Conservation (phyloP, 2,797 vertebrate genomes). For the Micrastur ruficollis region DNA sequence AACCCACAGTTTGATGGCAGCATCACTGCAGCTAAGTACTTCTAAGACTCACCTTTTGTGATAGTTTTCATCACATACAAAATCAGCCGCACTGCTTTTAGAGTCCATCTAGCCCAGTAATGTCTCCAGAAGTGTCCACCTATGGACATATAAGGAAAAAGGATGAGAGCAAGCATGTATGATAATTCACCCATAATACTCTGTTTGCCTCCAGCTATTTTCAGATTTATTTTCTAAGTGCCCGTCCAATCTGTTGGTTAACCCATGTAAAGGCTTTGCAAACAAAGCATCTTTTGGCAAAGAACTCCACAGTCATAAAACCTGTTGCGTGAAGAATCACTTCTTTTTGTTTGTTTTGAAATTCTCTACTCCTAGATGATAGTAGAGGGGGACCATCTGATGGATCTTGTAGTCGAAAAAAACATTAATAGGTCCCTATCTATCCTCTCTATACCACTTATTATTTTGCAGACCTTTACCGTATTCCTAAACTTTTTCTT, state of each 20-base stretch:
- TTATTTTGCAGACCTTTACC: background rate
- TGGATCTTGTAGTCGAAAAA: background rate
- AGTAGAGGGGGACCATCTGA: background rate
- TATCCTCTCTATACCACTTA: background rate
- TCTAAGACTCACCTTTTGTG: background rate
- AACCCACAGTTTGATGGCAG: background rate
- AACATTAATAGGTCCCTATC: background rate
- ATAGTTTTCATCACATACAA: background rate
- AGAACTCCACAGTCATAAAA: background rate
- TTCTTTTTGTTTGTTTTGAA: background rate
- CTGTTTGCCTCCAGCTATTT: background rate
- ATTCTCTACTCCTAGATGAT: background rate
- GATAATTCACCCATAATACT: background rate
- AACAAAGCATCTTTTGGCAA: background rate
- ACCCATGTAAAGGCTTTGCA: background rate
- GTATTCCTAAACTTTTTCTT: background rate
- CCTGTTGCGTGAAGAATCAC: background rate
- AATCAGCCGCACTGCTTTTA: background rate
- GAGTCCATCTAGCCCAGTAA: background rate
- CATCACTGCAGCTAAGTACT: background rate
- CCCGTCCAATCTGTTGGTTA: background rate
- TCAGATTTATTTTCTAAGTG: background rate
- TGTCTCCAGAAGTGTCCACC: background rate
- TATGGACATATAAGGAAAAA: background rate
- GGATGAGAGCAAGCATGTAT: background rate